These are phyloP conservation scores for Aporrectodea caliginosa DNA, from an alignment of 1,140 invertebrate species.

Conservation along the genomic window DNA sequence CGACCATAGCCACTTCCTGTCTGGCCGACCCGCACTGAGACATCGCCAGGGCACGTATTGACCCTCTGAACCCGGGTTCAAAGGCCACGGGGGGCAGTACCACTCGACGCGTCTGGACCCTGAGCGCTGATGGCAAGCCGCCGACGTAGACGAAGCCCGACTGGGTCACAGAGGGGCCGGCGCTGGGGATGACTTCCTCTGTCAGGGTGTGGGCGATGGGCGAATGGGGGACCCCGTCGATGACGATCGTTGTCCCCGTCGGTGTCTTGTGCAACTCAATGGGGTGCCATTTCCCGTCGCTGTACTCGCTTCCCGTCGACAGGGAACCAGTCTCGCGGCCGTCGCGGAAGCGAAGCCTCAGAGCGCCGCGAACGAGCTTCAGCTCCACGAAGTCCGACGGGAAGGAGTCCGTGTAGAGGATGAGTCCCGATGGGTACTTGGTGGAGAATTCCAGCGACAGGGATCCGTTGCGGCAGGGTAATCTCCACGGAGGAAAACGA, in stretches of 20 bases:
- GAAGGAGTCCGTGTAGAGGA: neutral
- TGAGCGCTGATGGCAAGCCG: neutral
- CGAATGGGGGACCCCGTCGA: neutral
- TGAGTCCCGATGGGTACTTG: neutral
- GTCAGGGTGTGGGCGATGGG: no score
- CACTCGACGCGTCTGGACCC: neutral
- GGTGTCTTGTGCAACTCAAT: neutral
- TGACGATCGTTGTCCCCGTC: neutral
- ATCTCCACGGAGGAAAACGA: neutral
- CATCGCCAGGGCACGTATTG: neutral
- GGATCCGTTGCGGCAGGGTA: neutral
- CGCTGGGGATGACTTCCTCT: neutral
- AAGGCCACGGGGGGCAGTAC: neutral
- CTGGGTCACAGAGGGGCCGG: neutral
- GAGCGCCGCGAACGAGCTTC: neutral
- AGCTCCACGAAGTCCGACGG: neutral
- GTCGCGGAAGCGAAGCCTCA: neutral
- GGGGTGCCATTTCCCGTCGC: neutral
- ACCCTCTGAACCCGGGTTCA: neutral
- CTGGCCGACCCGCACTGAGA: neutral
- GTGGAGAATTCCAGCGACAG: neutral
- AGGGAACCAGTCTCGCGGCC: no score
- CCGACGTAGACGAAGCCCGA: neutral
- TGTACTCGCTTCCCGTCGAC: neutral
- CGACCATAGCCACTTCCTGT: constrained; percentile 5